Conservation (phyloP, 2,113 vertebrate species). For the Puntigrus tetrazona region DNA sequence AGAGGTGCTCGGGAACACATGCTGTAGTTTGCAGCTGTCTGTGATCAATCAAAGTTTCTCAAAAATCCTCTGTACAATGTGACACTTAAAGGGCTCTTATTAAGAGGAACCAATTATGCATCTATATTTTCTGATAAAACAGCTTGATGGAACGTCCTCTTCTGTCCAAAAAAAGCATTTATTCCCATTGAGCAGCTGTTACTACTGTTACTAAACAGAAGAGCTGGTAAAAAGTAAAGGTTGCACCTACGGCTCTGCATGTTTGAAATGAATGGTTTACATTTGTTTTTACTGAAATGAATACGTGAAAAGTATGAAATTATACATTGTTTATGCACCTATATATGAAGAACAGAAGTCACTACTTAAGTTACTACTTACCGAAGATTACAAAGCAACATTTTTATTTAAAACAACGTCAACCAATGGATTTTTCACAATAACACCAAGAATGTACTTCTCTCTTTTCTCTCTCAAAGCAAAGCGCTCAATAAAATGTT, state of each 20-base stretch:
- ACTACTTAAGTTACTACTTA: no score
- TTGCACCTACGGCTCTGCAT: neutral
- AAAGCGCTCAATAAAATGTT: conserved; percentile 95
- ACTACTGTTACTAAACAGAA: neutral
- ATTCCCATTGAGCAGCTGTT: neutral
- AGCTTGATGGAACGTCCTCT: neutral
- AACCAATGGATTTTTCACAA: neutral
- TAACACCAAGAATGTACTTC: neutral
- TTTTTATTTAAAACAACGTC: neutral
- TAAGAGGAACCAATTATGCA: neutral
- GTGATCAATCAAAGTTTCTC: conserved; percentile 52
- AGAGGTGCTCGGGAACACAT: conserved; percentile 30
- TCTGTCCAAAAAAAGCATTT: neutral
- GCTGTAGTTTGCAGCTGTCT: conserved; percentile 63
- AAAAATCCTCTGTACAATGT: conserved; percentile 12
- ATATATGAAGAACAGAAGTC: neutral
- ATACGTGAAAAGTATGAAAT: neutral
- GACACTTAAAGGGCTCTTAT: neutral
- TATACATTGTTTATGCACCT: neutral
- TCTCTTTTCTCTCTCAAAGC: conserved; percentile 67
- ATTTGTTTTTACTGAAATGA: neutral
- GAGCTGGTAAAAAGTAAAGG: neutral
- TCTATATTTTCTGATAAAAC: neutral
- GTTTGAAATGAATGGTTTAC: neutral
- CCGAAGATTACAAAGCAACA: neutral